phyloP scores from a whole-genome alignment of 2,888 invertebrate genomes.

The Hyalella azteca region DNA sequence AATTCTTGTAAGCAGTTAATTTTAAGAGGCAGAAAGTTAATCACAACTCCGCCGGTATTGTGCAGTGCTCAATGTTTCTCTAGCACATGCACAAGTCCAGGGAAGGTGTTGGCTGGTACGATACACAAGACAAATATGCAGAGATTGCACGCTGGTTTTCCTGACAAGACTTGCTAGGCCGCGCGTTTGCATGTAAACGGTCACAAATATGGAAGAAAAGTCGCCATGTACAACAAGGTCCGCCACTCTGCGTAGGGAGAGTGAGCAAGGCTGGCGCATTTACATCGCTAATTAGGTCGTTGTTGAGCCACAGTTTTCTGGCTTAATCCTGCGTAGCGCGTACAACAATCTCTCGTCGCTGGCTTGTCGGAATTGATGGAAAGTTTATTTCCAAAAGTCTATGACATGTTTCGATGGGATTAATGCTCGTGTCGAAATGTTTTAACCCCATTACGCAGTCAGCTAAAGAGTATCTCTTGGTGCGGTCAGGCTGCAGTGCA shows the following conservation, averaged over 20 bases:
- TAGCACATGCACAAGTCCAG: too few relatives aligned
- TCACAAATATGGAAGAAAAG: conserved; percentile 22
- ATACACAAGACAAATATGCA: not conserved
- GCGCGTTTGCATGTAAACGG: conserved; percentile 8
- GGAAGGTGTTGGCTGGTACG: not conserved
- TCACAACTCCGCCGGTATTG: too few relatives aligned
- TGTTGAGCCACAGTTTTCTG: not conserved
- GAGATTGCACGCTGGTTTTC: not conserved
- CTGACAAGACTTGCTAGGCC: conserved; percentile 8
- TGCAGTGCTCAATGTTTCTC: too few relatives aligned
- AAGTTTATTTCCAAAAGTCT: not conserved
- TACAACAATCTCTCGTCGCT: not conserved
- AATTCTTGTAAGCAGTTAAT: too few relatives aligned
- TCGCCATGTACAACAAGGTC: not conserved
- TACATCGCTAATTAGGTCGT: conserved; percentile 33
- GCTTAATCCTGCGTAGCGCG: not conserved
- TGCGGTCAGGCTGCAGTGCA: not conserved
- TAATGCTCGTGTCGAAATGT: not conserved
- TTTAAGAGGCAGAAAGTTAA: too few relatives aligned
- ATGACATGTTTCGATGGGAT: not conserved
- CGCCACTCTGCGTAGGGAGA: not conserved
- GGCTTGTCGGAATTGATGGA: conserved; percentile 1
- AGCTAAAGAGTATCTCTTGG: not conserved
- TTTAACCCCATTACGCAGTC: not conserved
- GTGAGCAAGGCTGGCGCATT: not conserved